Percentiles rank a stretch among this genome's conserved stretches.
Evolutionary conservation across 2,888 invertebrate genomes (phyloP).

Genomic region (Leptura quadrifasciata): DNA sequence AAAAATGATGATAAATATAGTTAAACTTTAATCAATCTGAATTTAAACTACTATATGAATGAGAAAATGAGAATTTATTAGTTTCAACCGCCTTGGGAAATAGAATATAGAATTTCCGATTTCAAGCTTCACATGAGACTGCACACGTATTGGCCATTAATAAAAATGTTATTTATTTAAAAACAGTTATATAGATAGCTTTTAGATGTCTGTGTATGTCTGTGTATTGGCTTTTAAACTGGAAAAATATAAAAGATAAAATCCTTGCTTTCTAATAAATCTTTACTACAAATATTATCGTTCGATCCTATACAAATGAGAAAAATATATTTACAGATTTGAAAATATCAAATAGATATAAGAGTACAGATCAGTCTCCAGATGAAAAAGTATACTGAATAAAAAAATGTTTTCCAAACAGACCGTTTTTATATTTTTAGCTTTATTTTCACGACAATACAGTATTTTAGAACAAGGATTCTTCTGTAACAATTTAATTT

Average conservation of each 20-base stretch:
- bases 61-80: conserved; percentile 8
- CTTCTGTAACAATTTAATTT: too few relatives aligned
- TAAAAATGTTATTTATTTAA: conserved; percentile 31
- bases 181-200: conserved; percentile 6
- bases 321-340: too few relatives aligned
- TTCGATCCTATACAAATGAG: too few relatives aligned
- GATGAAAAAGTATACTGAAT: too few relatives aligned
- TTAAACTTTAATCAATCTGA: not conserved
- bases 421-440: too few relatives aligned
- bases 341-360: too few relatives aligned
- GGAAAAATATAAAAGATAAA: conserved; percentile 9
- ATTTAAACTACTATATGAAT: not conserved
- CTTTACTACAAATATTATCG: not conserved
- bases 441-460: too few relatives aligned
- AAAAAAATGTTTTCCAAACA: too few relatives aligned
- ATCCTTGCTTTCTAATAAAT: not conserved
- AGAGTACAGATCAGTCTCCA: too few relatives aligned
- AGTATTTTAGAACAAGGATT: too few relatives aligned
- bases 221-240: conserved; percentile 15
- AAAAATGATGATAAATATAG: not conserved
- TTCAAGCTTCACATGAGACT: conserved; percentile 2
- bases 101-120: conserved; percentile 26
- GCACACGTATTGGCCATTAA: conserved; percentile 19
- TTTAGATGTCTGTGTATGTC: not conserved
- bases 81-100: conserved; percentile 14